Percentiles rank a stretch among this genome's conserved stretches.
Conservation (phyloP, 2,113 vertebrate species). For the Microcebus tavaratra region DNA sequence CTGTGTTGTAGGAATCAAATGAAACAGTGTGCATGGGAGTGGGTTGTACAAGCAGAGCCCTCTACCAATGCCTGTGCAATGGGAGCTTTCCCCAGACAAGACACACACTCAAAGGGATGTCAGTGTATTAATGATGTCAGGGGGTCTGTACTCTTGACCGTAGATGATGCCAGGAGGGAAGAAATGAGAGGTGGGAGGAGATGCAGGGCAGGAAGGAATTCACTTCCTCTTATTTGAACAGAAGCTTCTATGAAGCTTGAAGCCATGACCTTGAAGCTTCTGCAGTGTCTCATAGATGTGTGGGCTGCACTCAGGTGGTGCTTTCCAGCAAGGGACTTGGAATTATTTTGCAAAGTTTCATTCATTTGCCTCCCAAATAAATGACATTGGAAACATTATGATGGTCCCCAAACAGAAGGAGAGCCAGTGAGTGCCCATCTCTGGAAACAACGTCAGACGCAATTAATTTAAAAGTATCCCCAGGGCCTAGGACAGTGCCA, state of each 20-base stretch:
- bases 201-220: accelerated
- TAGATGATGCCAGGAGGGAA: not conserved
- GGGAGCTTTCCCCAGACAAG: not conserved
- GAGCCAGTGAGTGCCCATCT: not conserved
- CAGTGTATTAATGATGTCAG: not conserved
- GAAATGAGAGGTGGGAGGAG: not conserved
- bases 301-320: not conserved
- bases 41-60: too few relatives aligned
- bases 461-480: not conserved
- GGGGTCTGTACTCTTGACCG: not conserved
- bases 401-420: not conserved
- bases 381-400: not conserved
- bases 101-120: not conserved
- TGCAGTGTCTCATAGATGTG: not conserved
- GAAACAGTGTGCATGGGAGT: accelerated
- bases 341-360: not conserved
- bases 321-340: not conserved
- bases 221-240: not conserved
- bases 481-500: not conserved
- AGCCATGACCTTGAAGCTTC: not conserved
- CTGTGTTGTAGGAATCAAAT: not conserved
- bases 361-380: not conserved
- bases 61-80: not conserved
- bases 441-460: not conserved
- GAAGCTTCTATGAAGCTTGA: not conserved